A percentile compares a stretch with the other conserved stretches of the same genome.
These are phyloP conservation scores for Meteorus sp. DNA, from an alignment of 1,140 invertebrate species.

Conservation along the genomic window DNA sequence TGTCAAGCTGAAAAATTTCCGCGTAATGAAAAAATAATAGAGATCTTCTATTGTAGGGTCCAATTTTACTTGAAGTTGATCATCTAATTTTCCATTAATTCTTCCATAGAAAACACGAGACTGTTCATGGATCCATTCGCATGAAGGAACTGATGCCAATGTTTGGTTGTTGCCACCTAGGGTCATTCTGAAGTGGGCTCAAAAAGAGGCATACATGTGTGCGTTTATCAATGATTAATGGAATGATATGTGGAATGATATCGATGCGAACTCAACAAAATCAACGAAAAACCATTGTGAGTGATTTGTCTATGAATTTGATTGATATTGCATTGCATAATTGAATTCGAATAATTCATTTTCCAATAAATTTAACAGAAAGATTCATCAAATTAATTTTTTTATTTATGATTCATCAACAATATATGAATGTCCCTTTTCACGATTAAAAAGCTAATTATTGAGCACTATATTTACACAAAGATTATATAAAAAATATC, in stretches of 20 bases:
- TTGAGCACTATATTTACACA: conserved; percentile 37
- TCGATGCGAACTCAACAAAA: background rate
- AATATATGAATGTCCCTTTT: conserved; percentile 22
- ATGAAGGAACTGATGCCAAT: conserved; percentile 48
- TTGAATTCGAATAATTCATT: too few relatives aligned
- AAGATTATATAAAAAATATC: conserved; percentile 46
- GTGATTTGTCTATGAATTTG: too few relatives aligned
- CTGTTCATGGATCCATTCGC: conserved; percentile 48
- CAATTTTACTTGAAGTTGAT: conserved; percentile 12
- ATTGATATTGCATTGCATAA: too few relatives aligned
- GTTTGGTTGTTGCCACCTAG: conserved; percentile 46
- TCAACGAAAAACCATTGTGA: too few relatives aligned
- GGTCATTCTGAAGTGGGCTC: conserved; percentile 37
- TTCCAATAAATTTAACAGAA: too few relatives aligned
- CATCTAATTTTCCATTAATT: conserved; percentile 29
- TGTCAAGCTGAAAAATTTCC: conserved; percentile 37
- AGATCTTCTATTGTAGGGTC: conserved; percentile 1
- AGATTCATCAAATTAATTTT: too few relatives aligned
- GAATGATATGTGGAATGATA: background rate
- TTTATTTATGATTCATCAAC: conserved; percentile 30
- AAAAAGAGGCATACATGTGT: conserved; percentile 48
- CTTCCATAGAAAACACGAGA: conserved; percentile 48
- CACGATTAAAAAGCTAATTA: conserved; percentile 23
- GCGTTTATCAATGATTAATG: conserved; percentile 40
- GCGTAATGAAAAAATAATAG: conserved; percentile 39